Conservation (phyloP, 2,113 vertebrate species). For the Cyanistes caeruleus region DNA sequence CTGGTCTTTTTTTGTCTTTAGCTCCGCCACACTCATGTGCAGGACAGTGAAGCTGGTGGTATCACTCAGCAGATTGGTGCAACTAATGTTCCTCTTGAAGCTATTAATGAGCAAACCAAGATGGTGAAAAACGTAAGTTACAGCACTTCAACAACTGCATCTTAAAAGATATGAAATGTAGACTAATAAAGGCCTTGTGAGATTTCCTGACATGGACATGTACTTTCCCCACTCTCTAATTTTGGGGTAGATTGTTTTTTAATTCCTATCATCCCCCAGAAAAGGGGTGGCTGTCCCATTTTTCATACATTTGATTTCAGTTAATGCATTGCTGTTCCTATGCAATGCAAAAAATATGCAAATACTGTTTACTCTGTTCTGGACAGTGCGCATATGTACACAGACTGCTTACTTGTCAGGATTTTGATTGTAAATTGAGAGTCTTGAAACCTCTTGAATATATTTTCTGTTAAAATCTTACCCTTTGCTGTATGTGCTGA, state of each 20-base stretch:
- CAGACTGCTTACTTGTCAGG: neutral
- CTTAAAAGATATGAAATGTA: neutral
- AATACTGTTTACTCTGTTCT: neutral
- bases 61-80: constrained; percentile 99
- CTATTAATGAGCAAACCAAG: constrained; percentile 92
- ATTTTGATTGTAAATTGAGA: neutral
- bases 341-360: neutral
- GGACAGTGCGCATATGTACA: neutral
- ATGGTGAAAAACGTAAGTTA: constrained; percentile 95
- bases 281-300: neutral
- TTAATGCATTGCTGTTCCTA: neutral
- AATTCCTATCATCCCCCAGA: neutral
- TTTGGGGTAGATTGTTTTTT: neutral
- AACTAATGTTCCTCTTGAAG: constrained; percentile 94
- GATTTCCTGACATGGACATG: neutral
- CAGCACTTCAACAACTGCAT: neutral
- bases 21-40: constrained; percentile 93
- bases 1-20: constrained; percentile 42
- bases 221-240: neutral
- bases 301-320: neutral
- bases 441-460: neutral
- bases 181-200: neutral
- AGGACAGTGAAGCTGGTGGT: constrained; percentile 95
- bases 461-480: neutral
- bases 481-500: neutral